phyloP scores from a whole-genome alignment of 2,797 vertebrate genomes.

The Scolopax bukidnonensis region DNA sequence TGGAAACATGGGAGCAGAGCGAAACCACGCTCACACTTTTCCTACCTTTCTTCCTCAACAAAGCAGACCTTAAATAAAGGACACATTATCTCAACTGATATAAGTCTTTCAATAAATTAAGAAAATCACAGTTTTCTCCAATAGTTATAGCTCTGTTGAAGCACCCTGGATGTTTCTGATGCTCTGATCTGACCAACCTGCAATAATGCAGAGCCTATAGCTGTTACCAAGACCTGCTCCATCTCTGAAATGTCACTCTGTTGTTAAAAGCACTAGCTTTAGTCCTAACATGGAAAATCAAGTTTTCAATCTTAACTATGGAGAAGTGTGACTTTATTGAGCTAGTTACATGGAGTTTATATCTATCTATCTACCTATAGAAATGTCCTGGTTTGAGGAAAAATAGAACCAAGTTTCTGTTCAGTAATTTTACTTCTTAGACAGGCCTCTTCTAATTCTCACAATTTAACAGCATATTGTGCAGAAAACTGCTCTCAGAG shows the following conservation, averaged over 20 bases:
- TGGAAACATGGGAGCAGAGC: background rate
- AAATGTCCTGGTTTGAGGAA: no score
- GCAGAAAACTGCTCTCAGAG: no score
- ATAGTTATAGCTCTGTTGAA: background rate
- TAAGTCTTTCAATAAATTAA: background rate
- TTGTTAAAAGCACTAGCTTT: background rate
- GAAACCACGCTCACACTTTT: background rate
- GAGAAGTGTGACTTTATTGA: background rate
- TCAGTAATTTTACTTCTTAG: no score
- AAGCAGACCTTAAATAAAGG: background rate
- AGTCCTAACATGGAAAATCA: background rate
- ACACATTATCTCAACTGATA: background rate
- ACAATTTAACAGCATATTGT: no score
- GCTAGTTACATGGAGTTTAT: background rate
- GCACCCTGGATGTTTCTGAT: background rate
- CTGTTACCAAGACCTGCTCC: background rate
- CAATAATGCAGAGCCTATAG: background rate
- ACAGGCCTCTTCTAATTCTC: no score
- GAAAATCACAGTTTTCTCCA: background rate
- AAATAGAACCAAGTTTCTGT: no score
- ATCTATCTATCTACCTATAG: background rate
- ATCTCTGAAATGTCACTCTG: background rate
- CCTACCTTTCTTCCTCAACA: background rate
- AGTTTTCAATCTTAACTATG: background rate
- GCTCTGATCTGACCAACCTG: background rate